Evolutionary conservation across 2,888 invertebrate species (phyloP).

Genomic region (Dilophus febrilis): DNA sequence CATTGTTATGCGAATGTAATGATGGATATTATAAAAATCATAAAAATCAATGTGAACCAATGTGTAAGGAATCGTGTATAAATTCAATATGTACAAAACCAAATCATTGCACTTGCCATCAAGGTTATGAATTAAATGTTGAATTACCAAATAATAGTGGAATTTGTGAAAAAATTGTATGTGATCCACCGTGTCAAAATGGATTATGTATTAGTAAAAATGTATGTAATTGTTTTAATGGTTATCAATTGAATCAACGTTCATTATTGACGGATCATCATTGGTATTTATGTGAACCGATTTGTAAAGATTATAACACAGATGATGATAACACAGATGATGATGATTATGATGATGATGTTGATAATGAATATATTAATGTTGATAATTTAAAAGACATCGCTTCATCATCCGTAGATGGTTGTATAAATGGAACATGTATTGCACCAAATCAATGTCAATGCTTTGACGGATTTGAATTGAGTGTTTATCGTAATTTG

Average conservation of each 20-base stretch:
- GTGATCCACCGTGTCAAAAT: conserved; percentile 1
- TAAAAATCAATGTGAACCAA: conserved; percentile 20
- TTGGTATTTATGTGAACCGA: neutral
- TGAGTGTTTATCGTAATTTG: neutral
- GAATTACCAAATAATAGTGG: neutral
- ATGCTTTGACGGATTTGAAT: neutral
- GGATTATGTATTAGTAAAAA: neutral
- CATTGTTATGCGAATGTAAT: conserved; percentile 18
- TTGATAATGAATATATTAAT: no score
- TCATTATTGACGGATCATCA: neutral
- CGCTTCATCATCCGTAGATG: no score
- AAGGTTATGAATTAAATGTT: neutral
- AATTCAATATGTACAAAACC: neutral
- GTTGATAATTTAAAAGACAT: conserved; percentile 16
- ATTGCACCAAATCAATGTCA: conserved; percentile 3
- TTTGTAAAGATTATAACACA: no score
- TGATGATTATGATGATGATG: no score
- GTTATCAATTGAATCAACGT: neutral
- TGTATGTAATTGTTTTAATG: conserved; percentile 1
- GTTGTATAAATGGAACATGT: conserved; percentile 18
- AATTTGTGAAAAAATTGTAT: neutral
- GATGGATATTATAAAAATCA: conserved; percentile 19
- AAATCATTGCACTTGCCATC: neutral
- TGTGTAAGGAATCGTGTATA: conserved; percentile 17
- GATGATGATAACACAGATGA: neutral